Evolutionary conservation across 1,140 invertebrate species (phyloP).

Genomic region (Cherax destructor): DNA sequence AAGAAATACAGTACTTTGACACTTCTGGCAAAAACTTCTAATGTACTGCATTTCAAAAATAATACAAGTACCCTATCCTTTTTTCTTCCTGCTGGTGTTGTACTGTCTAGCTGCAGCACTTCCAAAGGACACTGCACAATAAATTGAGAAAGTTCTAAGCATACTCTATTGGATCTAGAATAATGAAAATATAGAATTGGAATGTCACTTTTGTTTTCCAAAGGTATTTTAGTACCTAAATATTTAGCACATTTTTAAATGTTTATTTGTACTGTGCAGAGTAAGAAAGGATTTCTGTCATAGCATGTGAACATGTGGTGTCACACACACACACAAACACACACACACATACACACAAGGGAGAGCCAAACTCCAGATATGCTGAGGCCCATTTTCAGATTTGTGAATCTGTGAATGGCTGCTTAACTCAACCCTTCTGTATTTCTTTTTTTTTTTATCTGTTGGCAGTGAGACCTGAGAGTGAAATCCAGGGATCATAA

Average conservation of each 20-base stretch:
- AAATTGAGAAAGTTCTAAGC: slow-evolving; percentile 34
- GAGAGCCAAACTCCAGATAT: slow-evolving; percentile 27
- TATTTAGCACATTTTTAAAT: slow-evolving; percentile 46
- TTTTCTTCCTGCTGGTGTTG: slow-evolving; percentile 41
- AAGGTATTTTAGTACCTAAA: slow-evolving; percentile 48
- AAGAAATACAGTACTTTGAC: background rate
- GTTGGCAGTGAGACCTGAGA: slow-evolving; percentile 54
- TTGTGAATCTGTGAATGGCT: slow-evolving; percentile 19
- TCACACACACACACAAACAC: background rate
- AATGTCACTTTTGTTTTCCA: slow-evolving; percentile 46
- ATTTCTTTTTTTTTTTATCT: slow-evolving; percentile 12
- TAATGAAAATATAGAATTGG: slow-evolving; percentile 50
- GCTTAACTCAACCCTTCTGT: slow-evolving; percentile 19
- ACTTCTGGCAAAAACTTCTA: background rate
- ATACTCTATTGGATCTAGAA: slow-evolving; percentile 49
- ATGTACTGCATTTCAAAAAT: background rate
- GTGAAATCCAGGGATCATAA: slow-evolving; percentile 16
- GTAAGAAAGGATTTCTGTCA: slow-evolving; percentile 51
- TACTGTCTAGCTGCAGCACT: slow-evolving; percentile 47
- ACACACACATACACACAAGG: background rate
- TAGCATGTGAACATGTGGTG: slow-evolving; percentile 12
- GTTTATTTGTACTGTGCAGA: slow-evolving; percentile 54
- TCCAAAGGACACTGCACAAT: slow-evolving; percentile 39
- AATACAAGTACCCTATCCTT: slow-evolving; percentile 17
- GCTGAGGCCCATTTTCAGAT: slow-evolving; percentile 11